These are phyloP conservation scores for Oscheius sp. DNA, from an alignment of 2,888 invertebrate genomes.

Conservation along the genomic window DNA sequence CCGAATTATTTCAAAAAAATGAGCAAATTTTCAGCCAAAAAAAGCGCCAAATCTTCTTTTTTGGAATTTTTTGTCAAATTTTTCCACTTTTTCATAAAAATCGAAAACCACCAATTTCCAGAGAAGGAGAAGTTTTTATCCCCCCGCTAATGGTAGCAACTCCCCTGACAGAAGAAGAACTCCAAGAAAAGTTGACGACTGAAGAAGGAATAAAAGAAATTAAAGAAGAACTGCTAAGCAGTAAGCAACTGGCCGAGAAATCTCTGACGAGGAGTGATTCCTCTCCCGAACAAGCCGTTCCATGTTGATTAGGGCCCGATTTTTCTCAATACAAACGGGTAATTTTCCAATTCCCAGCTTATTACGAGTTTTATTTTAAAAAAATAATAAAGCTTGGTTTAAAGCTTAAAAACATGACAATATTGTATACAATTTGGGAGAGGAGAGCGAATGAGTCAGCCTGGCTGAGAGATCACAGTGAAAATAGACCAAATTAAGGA, in stretches of 20 bases:
- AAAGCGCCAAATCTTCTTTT: no score
- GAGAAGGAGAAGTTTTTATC: background rate
- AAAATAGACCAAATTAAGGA: background rate
- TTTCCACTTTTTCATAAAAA: background rate
- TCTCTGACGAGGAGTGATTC: background rate
- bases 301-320: background rate
- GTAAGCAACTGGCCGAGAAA: background rate
- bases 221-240: background rate
- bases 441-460: background rate
- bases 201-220: constrained; percentile 4
- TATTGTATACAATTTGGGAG: background rate
- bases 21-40: no score
- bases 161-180: background rate
- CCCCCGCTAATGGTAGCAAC: background rate
- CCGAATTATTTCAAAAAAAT: background rate
- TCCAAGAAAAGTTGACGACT: background rate
- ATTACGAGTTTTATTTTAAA: background rate
- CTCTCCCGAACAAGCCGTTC: background rate
- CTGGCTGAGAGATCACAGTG: constrained; percentile 32
- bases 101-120: background rate
- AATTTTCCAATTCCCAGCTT: background rate
- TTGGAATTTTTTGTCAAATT: background rate
- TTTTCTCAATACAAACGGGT: background rate
- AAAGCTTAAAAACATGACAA: background rate
- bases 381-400: background rate